Percentiles rank a stretch among this genome's conserved stretches.
Evolutionary conservation across 2,888 invertebrate species (phyloP).

Genomic region (Pterobdella sp.): DNA sequence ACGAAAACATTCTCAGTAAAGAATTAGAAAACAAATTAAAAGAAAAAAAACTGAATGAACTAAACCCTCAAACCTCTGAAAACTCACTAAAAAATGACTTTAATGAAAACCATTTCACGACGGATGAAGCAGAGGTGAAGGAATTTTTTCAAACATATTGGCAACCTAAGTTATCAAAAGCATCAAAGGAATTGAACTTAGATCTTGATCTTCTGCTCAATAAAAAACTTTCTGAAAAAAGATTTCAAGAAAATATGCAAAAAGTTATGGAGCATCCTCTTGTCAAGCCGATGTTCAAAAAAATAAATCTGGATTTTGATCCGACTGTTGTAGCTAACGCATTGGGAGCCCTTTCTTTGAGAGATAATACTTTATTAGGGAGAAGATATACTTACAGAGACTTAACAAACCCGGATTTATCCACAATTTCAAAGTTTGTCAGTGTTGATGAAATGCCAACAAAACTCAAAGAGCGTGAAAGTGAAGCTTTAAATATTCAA

Average conservation of each 20-base stretch:
- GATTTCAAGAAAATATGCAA: neutral
- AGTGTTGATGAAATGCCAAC: neutral
- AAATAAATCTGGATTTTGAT: neutral
- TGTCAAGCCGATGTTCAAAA: slow-evolving; percentile 10
- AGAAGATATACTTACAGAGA: neutral
- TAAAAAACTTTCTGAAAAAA: neutral
- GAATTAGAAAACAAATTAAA: no score
- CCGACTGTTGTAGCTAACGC: neutral
- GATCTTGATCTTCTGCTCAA: neutral
- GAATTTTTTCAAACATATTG: slow-evolving; percentile 17
- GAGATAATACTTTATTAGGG: neutral
- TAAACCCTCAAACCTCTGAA: no score
- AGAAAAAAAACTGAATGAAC: no score
- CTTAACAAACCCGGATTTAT: neutral
- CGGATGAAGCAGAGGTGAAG: slow-evolving; percentile 13
- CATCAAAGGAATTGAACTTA: slow-evolving; percentile 1
- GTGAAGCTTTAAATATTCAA: neutral
- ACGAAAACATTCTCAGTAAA: no score
- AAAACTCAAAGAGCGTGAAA: neutral
- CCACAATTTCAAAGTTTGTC: neutral
- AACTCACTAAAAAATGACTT: no score
- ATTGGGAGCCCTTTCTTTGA: neutral
- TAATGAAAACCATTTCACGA: no score
- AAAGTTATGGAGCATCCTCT: neutral
- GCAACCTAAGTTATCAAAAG: slow-evolving; percentile 11